A percentile compares a stretch with the other conserved stretches of the same genome.
phyloP scores from a whole-genome alignment of 2,113 vertebrate species.

The Paratilapia polleni region DNA sequence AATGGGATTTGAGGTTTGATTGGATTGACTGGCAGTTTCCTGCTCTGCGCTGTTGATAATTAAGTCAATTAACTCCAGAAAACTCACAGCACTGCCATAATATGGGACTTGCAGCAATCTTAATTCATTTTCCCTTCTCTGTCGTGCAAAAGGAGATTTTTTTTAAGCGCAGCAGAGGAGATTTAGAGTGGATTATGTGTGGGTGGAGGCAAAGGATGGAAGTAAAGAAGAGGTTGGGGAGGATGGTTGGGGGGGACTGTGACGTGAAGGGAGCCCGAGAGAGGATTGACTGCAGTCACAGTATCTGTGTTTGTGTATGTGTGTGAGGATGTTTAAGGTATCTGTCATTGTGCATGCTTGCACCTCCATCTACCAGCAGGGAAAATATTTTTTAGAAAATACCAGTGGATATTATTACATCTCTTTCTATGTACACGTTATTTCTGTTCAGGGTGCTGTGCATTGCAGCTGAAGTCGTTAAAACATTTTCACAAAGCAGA shows the following conservation, averaged over 20 bases:
- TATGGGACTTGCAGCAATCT: not conserved
- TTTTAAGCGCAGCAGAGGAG: conserved; percentile 17
- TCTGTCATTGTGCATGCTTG: not conserved
- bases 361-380: not conserved
- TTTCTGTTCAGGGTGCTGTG: not conserved
- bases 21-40: conserved; percentile 17
- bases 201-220: conserved; percentile 33
- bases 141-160: conserved; percentile 9
- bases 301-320: not conserved
- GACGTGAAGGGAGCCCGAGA: conserved; percentile 8
- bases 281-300: conserved; percentile 1
- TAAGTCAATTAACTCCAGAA: conserved; percentile 50
- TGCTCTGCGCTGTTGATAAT: conserved; percentile 41
- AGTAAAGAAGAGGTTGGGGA: conserved; percentile 21
- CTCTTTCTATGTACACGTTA: not conserved
- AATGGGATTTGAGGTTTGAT: conserved; percentile 37
- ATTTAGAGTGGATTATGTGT: conserved; percentile 45
- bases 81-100: conserved; percentile 4
- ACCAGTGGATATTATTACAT: not conserved
- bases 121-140: conserved; percentile 31
- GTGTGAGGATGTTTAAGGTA: not conserved
- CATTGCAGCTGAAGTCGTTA: not conserved
- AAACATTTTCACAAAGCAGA: not conserved
- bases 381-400: conserved; percentile 30
- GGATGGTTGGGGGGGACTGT: conserved; percentile 7